These are phyloP conservation scores for Scortum barcoo DNA, from an alignment of 2,113 vertebrate genomes.

Conservation along the genomic window DNA sequence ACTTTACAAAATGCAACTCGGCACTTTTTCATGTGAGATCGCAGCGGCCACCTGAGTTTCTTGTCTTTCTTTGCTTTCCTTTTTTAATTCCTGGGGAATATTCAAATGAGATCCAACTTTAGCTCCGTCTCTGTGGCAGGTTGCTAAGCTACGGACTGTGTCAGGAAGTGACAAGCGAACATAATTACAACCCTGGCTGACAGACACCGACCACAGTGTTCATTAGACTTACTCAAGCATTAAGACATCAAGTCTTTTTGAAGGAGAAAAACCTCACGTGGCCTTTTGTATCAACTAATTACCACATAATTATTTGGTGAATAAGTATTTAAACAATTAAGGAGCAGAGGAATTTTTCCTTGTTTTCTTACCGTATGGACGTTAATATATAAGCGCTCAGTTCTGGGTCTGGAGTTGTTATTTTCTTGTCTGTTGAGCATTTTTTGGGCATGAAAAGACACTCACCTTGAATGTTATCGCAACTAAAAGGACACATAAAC, in stretches of 20 bases:
- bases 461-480: not conserved
- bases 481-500: not conserved
- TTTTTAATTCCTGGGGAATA: conserved; percentile 32
- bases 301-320: conserved; percentile 43
- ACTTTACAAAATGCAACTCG: not conserved
- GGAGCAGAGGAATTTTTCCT: conserved; percentile 13
- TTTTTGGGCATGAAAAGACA: not conserved
- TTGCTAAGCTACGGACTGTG: conserved; percentile 77
- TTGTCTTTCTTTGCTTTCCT: not conserved
- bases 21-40: too few relatives aligned
- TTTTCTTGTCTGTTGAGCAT: not conserved
- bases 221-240: conserved; percentile 74
- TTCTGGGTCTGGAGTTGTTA: not conserved
- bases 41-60: conserved; percentile 17
- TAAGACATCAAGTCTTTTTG: conserved; percentile 70
- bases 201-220: conserved; percentile 73
- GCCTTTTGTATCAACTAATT: conserved; percentile 62
- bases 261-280: conserved; percentile 36
- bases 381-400: not conserved
- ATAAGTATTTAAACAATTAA: conserved; percentile 57
- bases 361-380: too few relatives aligned
- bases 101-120: conserved; percentile 71
- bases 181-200: conserved; percentile 77
- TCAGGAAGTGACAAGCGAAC: conserved; percentile 74
- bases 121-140: conserved; percentile 53